Conservation (phyloP, 2,888 invertebrate genomes). For the Sphinx pinastri region DNA sequence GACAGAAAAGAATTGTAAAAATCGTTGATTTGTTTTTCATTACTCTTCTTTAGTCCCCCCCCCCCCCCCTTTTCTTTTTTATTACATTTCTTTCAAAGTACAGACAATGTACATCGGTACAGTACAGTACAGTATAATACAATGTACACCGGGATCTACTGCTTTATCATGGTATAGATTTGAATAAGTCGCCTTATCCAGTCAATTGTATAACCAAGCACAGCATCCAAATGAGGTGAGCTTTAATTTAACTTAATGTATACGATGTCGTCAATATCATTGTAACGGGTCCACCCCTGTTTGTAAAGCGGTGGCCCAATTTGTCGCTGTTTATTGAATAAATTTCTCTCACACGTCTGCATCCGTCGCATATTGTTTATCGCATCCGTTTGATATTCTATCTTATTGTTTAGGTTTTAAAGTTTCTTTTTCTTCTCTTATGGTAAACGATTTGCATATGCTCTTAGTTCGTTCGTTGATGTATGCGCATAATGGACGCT, state of each 20-base stretch:
- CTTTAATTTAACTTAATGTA: not conserved
- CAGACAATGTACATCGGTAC: too few species aligned
- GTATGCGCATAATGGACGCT: constrained; percentile 3
- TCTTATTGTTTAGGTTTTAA: not conserved
- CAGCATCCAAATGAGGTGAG: constrained; percentile 13
- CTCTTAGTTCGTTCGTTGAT: not conserved
- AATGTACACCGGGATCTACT: too few species aligned
- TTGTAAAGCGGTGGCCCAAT: constrained; percentile 14
- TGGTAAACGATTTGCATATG: not conserved
- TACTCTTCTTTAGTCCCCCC: too few species aligned
- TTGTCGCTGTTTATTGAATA: constrained; percentile 15
- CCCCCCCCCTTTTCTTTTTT: too few species aligned
- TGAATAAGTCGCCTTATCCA: not conserved
- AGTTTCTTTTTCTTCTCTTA: not conserved
- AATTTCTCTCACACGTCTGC: constrained; percentile 17
- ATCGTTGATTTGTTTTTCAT: too few species aligned
- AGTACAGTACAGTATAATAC: too few species aligned
- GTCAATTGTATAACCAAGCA: not conserved
- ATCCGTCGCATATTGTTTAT: constrained; percentile 15
- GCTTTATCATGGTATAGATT: too few species aligned
- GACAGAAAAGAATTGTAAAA: too few species aligned
- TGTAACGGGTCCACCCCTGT: constrained; percentile 22
- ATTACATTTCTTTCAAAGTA: too few species aligned
- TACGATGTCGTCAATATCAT: constrained; percentile 20
- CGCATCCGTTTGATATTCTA: constrained; percentile 1